phyloP scores from a whole-genome alignment of 2,113 vertebrate species.

The Catharus minimus region DNA sequence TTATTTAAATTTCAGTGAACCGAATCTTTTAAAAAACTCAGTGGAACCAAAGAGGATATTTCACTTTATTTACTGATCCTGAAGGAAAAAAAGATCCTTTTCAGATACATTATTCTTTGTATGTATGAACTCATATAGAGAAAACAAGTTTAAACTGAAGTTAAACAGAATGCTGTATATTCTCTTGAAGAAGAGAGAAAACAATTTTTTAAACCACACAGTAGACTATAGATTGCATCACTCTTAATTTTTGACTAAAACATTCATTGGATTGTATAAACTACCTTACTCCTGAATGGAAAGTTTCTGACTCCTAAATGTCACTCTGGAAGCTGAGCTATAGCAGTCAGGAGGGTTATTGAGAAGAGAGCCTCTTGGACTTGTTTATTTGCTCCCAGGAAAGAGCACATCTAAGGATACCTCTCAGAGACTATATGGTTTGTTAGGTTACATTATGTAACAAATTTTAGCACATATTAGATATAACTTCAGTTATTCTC shows the following conservation, averaged over 20 bases:
- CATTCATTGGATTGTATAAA: neutral
- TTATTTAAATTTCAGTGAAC: neutral
- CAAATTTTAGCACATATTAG: neutral
- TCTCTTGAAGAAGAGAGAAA: neutral
- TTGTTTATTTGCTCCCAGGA: neutral
- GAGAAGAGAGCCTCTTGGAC: neutral
- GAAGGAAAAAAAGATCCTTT: neutral
- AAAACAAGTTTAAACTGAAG: neutral
- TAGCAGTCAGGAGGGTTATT: neutral
- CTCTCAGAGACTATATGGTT: neutral
- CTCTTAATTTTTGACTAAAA: neutral
- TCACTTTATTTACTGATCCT: neutral
- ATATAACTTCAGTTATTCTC: neutral
- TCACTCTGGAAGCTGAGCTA: neutral
- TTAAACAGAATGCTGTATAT: neutral
- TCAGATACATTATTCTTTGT: neutral
- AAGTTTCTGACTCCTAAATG: neutral
- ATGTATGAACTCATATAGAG: neutral
- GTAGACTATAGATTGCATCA: neutral
- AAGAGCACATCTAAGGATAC: neutral
- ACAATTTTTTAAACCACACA: neutral
- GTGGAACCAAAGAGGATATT: neutral
- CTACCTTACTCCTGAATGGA: neutral
- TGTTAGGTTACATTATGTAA: neutral
- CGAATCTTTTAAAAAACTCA: neutral